Conservation (phyloP, 1,140 invertebrate species). For the Lamellibrachia luymesi region DNA sequence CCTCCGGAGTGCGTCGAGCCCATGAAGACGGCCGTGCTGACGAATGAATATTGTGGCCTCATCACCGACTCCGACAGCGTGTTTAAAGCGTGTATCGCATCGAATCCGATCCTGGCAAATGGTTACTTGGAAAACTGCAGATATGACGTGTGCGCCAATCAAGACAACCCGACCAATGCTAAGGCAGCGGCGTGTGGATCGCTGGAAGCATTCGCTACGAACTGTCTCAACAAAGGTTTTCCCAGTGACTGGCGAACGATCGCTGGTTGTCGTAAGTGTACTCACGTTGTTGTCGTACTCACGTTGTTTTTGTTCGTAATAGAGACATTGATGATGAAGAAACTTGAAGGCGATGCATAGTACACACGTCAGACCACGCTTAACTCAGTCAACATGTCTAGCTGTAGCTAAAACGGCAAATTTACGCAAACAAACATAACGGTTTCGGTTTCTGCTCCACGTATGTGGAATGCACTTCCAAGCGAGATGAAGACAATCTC, state of each 20-base stretch:
- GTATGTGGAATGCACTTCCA: no score
- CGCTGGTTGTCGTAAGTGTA: conserved; percentile 13
- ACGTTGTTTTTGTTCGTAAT: no score
- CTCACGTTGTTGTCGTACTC: not conserved
- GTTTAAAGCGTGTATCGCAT: not conserved
- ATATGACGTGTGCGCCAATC: conserved; percentile 17
- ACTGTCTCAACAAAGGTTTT: not conserved
- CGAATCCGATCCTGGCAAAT: not conserved
- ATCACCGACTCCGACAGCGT: not conserved
- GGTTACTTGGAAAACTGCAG: conserved; percentile 8
- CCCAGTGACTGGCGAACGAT: conserved; percentile 2
- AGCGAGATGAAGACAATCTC: no score
- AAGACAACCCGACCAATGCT: not conserved
- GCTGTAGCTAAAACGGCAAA: no score
- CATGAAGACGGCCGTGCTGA: not conserved
- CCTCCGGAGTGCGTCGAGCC: not conserved
- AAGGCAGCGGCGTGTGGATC: conserved; percentile 9
- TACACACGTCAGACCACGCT: no score
- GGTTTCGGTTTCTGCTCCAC: no score
- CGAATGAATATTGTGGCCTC: conserved; percentile 8
- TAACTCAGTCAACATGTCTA: no score
- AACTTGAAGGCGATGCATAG: no score
- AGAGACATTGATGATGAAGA: no score
- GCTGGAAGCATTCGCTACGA: not conserved
- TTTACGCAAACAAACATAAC: no score